Conservation (phyloP, 2,797 vertebrate species). For the Vireo griseus region DNA sequence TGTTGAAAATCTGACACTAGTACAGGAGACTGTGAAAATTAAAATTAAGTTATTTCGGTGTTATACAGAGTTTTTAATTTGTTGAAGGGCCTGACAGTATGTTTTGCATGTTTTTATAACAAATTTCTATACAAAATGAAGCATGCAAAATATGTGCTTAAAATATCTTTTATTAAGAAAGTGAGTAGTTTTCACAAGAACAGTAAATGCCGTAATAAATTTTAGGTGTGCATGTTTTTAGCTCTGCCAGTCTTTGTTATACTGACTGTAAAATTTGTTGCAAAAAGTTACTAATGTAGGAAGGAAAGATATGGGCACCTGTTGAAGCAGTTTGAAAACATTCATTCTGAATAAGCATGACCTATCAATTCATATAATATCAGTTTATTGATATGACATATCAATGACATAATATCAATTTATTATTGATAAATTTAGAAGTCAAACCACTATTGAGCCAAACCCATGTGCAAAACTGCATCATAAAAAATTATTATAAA, state of each 20-base stretch:
- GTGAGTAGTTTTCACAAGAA: background rate
- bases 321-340: background rate
- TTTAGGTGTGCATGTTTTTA: background rate
- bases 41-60: background rate
- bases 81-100: background rate
- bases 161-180: background rate
- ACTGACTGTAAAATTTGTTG: background rate
- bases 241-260: background rate
- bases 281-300: background rate
- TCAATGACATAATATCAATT: too few relatives aligned
- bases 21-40: background rate
- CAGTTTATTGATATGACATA: too few relatives aligned
- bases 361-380: too few relatives aligned
- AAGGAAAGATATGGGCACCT: background rate
- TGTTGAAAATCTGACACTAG: background rate
- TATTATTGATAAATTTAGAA: background rate
- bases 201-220: background rate
- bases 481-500: background rate
- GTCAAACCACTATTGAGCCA: background rate
- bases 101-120: background rate
- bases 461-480: background rate
- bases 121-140: background rate
- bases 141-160: background rate
- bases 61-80: background rate
- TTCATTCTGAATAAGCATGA: background rate